Evolutionary conservation across 2,113 vertebrate species (phyloP).

Genomic region (Trogon surrucura): DNA sequence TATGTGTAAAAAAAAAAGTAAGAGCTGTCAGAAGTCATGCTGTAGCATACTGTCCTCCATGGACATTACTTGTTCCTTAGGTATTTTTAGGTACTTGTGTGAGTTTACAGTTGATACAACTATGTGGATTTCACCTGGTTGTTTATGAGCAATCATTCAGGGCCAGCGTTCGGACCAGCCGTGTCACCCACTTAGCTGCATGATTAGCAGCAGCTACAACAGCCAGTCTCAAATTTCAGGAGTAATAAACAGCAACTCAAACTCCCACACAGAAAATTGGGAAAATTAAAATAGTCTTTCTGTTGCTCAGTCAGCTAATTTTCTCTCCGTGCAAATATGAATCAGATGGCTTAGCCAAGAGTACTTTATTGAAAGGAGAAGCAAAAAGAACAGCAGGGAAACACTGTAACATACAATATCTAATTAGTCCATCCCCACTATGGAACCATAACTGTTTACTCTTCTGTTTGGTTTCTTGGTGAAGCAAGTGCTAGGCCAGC

Average conservation of each 20-base stretch:
- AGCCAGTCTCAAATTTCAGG: not conserved
- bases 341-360: constrained; percentile 23
- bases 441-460: constrained; percentile 2
- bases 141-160: not conserved
- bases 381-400: constrained; percentile 54
- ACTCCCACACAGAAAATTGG: constrained; percentile 30
- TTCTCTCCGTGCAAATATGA: constrained; percentile 38
- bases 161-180: not conserved
- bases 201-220: not conserved
- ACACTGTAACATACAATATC: not conserved
- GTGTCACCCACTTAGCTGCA: not conserved
- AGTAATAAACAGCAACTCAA: constrained; percentile 1
- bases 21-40: not conserved
- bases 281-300: constrained; percentile 45
- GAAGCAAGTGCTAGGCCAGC: constrained; percentile 38
- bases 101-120: not conserved
- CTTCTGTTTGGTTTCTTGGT: constrained; percentile 14
- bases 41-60: not conserved
- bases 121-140: not conserved
- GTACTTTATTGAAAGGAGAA: constrained; percentile 29
- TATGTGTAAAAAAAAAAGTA: not conserved
- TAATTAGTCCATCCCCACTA: constrained; percentile 22
- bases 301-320: constrained; percentile 39
- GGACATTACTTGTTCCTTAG: not conserved
- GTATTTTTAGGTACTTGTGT: not conserved